Evolutionary conservation across 1,140 invertebrate species (phyloP).

Genomic region (Drosophila leontia): DNA sequence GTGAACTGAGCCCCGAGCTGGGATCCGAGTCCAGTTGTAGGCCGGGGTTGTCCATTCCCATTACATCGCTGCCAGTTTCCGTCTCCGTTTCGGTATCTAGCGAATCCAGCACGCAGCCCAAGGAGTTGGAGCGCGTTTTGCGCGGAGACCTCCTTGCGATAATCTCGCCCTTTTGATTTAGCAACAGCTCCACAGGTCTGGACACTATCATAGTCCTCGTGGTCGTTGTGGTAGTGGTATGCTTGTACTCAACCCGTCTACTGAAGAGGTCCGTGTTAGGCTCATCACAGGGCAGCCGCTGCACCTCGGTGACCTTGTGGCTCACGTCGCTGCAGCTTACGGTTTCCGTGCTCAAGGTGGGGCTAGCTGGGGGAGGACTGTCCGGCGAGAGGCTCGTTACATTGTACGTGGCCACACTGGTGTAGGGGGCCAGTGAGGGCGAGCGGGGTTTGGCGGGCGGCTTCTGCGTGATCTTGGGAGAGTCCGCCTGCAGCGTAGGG

Average conservation of each 20-base stretch:
- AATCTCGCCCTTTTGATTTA: slow-evolving; percentile 75
- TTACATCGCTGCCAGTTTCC: slow-evolving; percentile 1
- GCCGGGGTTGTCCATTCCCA: slow-evolving; percentile 40
- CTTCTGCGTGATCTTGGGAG: slow-evolving; percentile 4
- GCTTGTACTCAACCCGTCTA: slow-evolving; percentile 59
- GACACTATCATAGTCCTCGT: slow-evolving; percentile 71
- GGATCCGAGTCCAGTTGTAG: slow-evolving; percentile 38
- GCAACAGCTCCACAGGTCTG: slow-evolving; percentile 71
- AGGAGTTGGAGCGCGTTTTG: slow-evolving; percentile 72
- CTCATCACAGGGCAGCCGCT: slow-evolving; percentile 55
- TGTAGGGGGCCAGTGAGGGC: slow-evolving; percentile 66
- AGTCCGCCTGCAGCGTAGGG: neutral
- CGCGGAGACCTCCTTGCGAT: slow-evolving; percentile 55
- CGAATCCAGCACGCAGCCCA: slow-evolving; percentile 74
- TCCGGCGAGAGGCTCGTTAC: slow-evolving; percentile 50
- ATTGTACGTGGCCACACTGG: slow-evolving; percentile 65
- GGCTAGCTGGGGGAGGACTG: slow-evolving; percentile 54
- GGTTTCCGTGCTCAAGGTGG: slow-evolving; percentile 62
- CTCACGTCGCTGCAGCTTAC: slow-evolving; percentile 56
- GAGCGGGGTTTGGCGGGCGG: slow-evolving; percentile 46
- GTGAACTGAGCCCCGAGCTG: slow-evolving; percentile 50
- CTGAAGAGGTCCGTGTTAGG: slow-evolving; percentile 40
- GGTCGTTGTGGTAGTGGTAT: slow-evolving; percentile 67
- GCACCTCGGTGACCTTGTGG: slow-evolving; percentile 48
- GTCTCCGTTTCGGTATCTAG: slow-evolving; percentile 13